Evolutionary conservation across 1,140 invertebrate species (phyloP), one percentile per base, ranked within the genome.

Genomic region (Macrobrachium rosenbergii): DNA sequence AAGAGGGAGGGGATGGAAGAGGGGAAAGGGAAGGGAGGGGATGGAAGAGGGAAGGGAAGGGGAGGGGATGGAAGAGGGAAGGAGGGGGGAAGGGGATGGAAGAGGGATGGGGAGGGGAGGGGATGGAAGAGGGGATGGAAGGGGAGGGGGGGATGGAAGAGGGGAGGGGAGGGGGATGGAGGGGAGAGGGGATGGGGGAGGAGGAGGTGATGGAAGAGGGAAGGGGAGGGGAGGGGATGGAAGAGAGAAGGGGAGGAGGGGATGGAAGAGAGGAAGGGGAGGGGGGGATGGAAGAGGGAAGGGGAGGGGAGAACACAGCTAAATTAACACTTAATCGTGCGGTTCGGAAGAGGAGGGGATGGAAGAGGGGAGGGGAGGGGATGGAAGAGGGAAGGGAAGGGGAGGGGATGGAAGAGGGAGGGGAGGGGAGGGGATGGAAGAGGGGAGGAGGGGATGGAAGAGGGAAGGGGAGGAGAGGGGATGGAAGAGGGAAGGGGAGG

Each of bases 241-340:
- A 23, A 67, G 63, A 12, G 63, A 14, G 14, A 67, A 23, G 12
- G 14, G 12, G 14, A 67, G 63, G 12, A 23, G 12, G 63, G 12
- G 63, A 67, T 5, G 3, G 63, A 67, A 12, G 12, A 23, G 21
- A 23, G 7, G 94, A 93, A 87, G 94, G 94, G 90, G 90, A 94
- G 19, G 94, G 94, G 8, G 88, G 16, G 10, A 16, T 5, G n/a
- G 45, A 10, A 37, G 28, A 19, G 10, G 23, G 21, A 23, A 67
- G 14, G 14, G 63, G 12, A 12, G 21, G 14, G 63, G 63, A 67
- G 63, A 67, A 23, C n/a, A n/a, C n/a, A n/a, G n/a, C n/a, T n/a
- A n/a, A n/a, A n/a, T n/a, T n/a, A n/a, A n/a, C n/a, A n/a, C n/a
- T n/a, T n/a, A n/a, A n/a, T n/a, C n/a, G n/a, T n/a, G n/a, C n/a